phyloP scores from a whole-genome alignment of 1,140 invertebrate genomes.

The Drosophila subobscura region DNA sequence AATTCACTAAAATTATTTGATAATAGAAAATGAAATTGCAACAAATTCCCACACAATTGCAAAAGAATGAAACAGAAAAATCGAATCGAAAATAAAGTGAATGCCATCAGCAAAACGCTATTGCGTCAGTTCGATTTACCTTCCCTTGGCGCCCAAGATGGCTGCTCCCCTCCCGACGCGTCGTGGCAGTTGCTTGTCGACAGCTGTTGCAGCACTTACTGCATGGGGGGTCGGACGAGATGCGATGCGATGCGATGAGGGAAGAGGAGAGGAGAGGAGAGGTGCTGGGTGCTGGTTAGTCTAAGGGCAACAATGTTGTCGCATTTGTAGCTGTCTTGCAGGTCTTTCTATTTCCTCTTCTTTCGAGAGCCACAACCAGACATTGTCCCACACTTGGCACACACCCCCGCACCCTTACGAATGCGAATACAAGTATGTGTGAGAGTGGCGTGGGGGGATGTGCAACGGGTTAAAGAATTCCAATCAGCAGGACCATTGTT shows the following conservation, averaged over 20 bases:
- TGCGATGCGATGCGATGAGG: not conserved
- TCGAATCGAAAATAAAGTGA: constrained; percentile 67
- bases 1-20: constrained; percentile 73
- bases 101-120: constrained; percentile 70
- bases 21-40: constrained; percentile 80
- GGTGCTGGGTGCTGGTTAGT: constrained; percentile 20
- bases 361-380: constrained; percentile 14
- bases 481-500: constrained; percentile 79
- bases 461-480: constrained; percentile 80
- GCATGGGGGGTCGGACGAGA: constrained; percentile 12
- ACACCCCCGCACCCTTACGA: not conserved
- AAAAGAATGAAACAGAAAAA: constrained; percentile 57
- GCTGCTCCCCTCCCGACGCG: not conserved
- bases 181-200: constrained; percentile 9
- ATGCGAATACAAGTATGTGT: not conserved
- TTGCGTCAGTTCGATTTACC: constrained; percentile 71
- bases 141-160: not conserved
- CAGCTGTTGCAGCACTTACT: constrained; percentile 62
- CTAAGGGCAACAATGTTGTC: constrained; percentile 74
- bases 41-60: constrained; percentile 80
- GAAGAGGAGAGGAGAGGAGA: not conserved
- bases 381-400: no score
- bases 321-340: constrained; percentile 81
- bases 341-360: constrained; percentile 16
- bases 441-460: constrained; percentile 32